phyloP scores from a whole-genome alignment of 2,888 invertebrate genomes.

The Embidobia sp. region DNA sequence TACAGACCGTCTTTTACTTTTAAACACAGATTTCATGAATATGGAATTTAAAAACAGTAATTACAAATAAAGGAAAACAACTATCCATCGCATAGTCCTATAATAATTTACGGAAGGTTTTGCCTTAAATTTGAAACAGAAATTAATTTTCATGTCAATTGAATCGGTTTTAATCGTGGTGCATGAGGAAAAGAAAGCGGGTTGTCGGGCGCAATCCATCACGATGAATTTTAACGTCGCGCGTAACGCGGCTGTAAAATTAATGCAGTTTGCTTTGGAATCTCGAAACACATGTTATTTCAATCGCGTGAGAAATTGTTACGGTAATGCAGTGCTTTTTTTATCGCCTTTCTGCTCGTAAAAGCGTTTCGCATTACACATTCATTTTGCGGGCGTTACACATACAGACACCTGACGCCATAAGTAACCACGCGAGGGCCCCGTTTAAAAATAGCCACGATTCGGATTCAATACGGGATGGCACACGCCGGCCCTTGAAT shows the following conservation, averaged over 20 bases:
- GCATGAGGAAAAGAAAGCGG: not conserved
- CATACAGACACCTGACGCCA: conserved; percentile 19
- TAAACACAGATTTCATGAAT: too few species aligned
- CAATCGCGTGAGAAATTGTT: conserved; percentile 60
- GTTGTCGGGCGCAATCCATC: conserved; percentile 7
- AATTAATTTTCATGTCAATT: too few species aligned
- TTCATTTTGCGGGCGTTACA: conserved; percentile 45
- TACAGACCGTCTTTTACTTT: too few species aligned
- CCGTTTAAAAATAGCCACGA: conserved; percentile 52
- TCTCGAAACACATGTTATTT: conserved; percentile 55
- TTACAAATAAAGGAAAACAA: too few species aligned
- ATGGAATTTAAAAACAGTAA: too few species aligned
- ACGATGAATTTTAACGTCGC: conserved; percentile 48
- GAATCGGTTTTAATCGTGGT: too few species aligned
- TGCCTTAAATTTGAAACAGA: too few species aligned
- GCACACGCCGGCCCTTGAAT: conserved; percentile 57
- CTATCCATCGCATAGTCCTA: too few species aligned
- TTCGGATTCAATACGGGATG: conserved; percentile 55
- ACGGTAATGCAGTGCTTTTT: conserved; percentile 55
- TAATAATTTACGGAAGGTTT: too few species aligned
- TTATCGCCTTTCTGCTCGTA: conserved; percentile 57
- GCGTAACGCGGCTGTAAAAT: conserved; percentile 53
- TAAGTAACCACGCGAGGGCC: conserved; percentile 40
- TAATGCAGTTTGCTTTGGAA: conserved; percentile 57
- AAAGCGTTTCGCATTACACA: conserved; percentile 57